A percentile compares a stretch with the other conserved stretches of the same genome.
These are phyloP conservation scores for Rutilus rutilus DNA, from an alignment of 2,113 vertebrate genomes.

Conservation along the genomic window DNA sequence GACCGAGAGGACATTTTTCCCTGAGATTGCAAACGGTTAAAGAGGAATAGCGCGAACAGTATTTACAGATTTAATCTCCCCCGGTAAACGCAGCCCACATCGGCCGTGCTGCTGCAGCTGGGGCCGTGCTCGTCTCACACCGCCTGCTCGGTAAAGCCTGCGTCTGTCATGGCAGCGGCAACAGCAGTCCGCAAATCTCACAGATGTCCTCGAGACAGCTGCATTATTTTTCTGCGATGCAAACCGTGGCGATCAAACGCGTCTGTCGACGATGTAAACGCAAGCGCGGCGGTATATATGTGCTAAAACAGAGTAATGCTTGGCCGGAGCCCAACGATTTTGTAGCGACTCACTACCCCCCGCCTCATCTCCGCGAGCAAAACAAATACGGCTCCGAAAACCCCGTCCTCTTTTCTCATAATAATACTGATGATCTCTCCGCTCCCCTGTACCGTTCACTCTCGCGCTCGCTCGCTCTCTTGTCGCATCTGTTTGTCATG, in stretches of 20 bases:
- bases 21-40: constrained; percentile 68
- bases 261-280: constrained; percentile 57
- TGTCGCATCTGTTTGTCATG: constrained; percentile 22
- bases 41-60: constrained; percentile 22
- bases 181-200: constrained; percentile 61
- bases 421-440: constrained; percentile 42
- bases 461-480: constrained; percentile 5
- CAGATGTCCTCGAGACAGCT: constrained; percentile 72
- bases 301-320: constrained; percentile 72
- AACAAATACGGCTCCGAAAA: constrained; percentile 70
- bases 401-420: constrained; percentile 62
- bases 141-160: constrained; percentile 71
- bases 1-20: constrained; percentile 79
- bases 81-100: constrained; percentile 21
- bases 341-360: constrained; percentile 72
- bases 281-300: constrained; percentile 55
- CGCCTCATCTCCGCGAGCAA: constrained; percentile 71
- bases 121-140: constrained; percentile 35
- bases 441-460: constrained; percentile 3
- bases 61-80: constrained; percentile 36
- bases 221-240: constrained; percentile 66
- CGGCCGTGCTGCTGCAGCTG: constrained; percentile 41
- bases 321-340: constrained; percentile 76
- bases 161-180: constrained; percentile 75
- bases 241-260: constrained; percentile 53